Conservation (phyloP, 1,140 invertebrate species). For the Platorchestia sp. region DNA sequence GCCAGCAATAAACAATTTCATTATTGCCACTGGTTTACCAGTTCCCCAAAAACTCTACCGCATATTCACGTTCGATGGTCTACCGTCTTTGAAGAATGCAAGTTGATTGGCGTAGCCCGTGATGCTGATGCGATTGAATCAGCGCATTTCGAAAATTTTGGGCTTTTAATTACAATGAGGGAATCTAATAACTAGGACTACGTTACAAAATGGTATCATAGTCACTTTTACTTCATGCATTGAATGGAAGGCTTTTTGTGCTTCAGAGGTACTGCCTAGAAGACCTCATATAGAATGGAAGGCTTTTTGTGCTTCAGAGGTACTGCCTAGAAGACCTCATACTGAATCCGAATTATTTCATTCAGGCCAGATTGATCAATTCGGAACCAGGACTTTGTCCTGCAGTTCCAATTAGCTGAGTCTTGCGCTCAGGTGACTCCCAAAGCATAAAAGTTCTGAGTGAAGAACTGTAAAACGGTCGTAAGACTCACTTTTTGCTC, state of each 20-base stretch:
- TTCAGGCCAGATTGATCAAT: not conserved
- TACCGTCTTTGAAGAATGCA: too few species aligned
- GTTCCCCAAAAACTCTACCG: too few species aligned
- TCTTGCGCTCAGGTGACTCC: slow-evolving; percentile 27
- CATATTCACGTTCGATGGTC: too few species aligned
- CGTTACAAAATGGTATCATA: not conserved
- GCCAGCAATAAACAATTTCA: too few species aligned
- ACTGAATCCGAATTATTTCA: not conserved
- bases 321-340: not conserved
- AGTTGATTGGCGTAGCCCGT: too few species aligned
- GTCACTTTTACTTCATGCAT: not conserved
- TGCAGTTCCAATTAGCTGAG: not conserved
- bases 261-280: not conserved
- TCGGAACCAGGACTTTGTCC: not conserved
- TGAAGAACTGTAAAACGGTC: slow-evolving; percentile 10
- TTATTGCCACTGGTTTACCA: too few species aligned
- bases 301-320: not conserved
- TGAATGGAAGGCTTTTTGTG: too few species aligned
- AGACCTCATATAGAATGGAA: not conserved
- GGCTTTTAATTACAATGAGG: not conserved
- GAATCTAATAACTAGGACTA: not conserved
- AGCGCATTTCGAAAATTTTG: not conserved
- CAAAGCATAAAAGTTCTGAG: slow-evolving; percentile 34
- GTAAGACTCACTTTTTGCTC: not conserved
- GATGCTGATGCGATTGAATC: not conserved